phyloP scores from a whole-genome alignment of 2,113 vertebrate genomes.

The Phaethon lepturus region DNA sequence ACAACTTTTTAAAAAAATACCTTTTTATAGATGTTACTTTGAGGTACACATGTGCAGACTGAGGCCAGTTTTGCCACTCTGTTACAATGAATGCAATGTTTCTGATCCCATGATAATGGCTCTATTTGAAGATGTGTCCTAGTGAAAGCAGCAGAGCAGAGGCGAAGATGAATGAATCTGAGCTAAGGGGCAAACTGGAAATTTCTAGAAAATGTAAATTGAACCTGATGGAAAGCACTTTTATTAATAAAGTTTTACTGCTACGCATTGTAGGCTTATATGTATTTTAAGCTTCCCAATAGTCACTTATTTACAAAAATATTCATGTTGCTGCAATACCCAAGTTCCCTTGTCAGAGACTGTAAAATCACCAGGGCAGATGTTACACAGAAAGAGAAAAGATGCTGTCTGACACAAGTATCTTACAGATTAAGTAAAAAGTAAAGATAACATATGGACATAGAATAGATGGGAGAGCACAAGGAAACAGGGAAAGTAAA shows the following conservation, averaged over 20 bases:
- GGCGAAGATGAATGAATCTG: not conserved
- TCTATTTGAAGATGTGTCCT: not conserved
- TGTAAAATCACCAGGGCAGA: not conserved
- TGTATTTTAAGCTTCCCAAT: not conserved
- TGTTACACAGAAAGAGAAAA: not conserved
- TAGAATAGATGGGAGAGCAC: not conserved
- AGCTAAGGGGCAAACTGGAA: not conserved
- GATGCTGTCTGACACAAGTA: not conserved
- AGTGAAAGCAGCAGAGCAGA: not conserved
- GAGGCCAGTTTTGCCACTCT: not conserved
- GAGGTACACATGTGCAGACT: fast-evolving
- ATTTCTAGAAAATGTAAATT: not conserved
- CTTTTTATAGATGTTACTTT: not conserved
- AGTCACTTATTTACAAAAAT: not conserved
- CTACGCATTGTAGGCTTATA: not conserved
- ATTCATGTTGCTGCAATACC: not conserved
- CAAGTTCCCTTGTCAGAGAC: not conserved
- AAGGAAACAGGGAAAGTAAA: not conserved
- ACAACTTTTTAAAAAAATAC: not conserved
- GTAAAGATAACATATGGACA: not conserved
- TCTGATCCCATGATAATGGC: not conserved
- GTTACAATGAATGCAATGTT: not conserved
- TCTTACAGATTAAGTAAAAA: not conserved
- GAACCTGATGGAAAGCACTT: not conserved
- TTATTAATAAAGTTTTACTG: not conserved